phyloP scores from a whole-genome alignment of 2,888 invertebrate species.

The Dasysyrphus albostriatus region DNA sequence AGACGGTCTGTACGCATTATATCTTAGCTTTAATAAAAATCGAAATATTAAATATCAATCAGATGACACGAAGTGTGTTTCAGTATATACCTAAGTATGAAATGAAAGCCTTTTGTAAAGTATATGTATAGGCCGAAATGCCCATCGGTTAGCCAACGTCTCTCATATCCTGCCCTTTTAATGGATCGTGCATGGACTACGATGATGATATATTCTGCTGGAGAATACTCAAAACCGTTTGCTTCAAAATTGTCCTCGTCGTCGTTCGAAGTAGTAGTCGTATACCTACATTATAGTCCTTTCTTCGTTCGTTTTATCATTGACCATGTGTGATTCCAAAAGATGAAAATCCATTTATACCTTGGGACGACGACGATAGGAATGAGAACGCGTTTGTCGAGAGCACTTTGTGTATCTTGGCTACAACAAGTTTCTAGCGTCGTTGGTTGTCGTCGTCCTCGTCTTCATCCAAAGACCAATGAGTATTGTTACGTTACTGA shows the following conservation, averaged over 20 bases:
- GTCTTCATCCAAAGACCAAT: constrained; percentile 27
- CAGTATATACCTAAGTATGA: not conserved
- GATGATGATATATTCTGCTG: constrained; percentile 49
- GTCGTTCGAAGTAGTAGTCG: constrained; percentile 19
- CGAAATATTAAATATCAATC: not conserved
- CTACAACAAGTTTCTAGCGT: constrained; percentile 71
- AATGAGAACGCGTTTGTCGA: constrained; percentile 74
- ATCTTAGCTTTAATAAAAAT: too few species aligned
- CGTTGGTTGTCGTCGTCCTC: constrained; percentile 52
- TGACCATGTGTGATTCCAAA: constrained; percentile 73
- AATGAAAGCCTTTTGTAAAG: constrained; percentile 36
- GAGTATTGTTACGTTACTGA: constrained; percentile 58
- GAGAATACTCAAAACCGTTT: constrained; percentile 56
- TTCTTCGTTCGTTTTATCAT: constrained; percentile 42
- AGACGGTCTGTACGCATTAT: too few species aligned
- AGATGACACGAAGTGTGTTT: not conserved
- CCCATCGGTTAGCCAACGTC: constrained; percentile 73
- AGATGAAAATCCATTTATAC: constrained; percentile 76
- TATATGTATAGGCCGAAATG: constrained; percentile 72
- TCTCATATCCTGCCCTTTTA: constrained; percentile 69
- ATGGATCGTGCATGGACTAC: constrained; percentile 66
- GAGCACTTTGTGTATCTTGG: constrained; percentile 75
- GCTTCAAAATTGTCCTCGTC: constrained; percentile 16
- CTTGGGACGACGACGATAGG: constrained; percentile 32
- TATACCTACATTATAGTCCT: constrained; percentile 34